Evolutionary conservation across 1,140 invertebrate species (phyloP).

Genomic region (Cepaea nemoralis): DNA sequence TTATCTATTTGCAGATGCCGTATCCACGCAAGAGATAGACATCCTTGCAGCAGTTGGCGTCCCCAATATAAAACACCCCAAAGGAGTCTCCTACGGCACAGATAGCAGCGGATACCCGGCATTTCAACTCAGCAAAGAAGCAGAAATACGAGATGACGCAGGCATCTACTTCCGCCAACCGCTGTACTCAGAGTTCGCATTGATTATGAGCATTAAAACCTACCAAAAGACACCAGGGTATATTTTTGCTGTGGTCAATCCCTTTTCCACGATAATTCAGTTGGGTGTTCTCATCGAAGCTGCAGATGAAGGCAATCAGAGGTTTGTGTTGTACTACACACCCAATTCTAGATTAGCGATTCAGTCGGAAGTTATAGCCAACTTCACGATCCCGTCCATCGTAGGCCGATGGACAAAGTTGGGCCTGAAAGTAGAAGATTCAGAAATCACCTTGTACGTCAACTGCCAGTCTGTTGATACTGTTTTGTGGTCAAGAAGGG

Average conservation of each 20-base stretch:
- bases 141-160: constrained; percentile 44
- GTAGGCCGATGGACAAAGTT: constrained; percentile 49
- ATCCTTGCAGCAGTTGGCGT: background rate
- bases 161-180: constrained; percentile 44
- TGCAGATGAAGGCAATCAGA: constrained; percentile 36
- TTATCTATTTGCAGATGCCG: background rate
- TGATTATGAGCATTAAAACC: constrained; percentile 46
- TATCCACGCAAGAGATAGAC: background rate
- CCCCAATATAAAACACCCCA: background rate
- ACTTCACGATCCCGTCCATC: constrained; percentile 49
- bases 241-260: constrained; percentile 57
- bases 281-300: constrained; percentile 49
- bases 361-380: constrained; percentile 44
- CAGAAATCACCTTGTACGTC: constrained; percentile 45
- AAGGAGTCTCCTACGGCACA: background rate
- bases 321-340: constrained; percentile 53
- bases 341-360: constrained; percentile 40
- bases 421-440: constrained; percentile 45
- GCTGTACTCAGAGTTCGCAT: constrained; percentile 52
- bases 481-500: constrained; percentile 18
- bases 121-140: constrained; percentile 45
- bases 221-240: constrained; percentile 42
- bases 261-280: constrained; percentile 51
- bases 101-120: background rate
- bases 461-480: constrained; percentile 49